A percentile compares a stretch with the other conserved stretches of the same genome.
These are phyloP conservation scores for Odiellus spinosus DNA, from an alignment of 2,888 invertebrate genomes.

Conservation along the genomic window DNA sequence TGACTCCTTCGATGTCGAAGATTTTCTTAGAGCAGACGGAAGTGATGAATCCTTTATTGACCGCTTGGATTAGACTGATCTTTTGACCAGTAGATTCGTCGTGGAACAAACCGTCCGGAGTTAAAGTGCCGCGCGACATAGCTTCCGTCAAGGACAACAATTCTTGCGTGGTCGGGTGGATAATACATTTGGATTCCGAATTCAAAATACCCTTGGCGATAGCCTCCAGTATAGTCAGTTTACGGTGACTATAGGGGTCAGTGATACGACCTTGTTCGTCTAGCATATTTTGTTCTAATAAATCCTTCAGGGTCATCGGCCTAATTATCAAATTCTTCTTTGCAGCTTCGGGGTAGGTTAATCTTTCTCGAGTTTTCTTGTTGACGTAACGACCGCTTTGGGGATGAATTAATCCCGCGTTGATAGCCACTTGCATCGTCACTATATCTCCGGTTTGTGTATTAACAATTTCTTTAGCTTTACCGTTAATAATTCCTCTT, in stretches of 20 bases:
- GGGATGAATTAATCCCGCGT: conserved; percentile 57
- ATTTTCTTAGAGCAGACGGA: conserved; percentile 73
- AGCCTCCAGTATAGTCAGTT: conserved; percentile 65
- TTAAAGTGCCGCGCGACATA: conserved; percentile 58
- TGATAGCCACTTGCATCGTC: conserved; percentile 63
- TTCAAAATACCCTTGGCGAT: conserved; percentile 75
- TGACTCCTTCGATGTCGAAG: conserved; percentile 69
- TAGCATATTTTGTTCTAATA: conserved; percentile 57
- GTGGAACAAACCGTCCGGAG: conserved; percentile 53
- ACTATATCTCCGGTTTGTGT: conserved; percentile 60
- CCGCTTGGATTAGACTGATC: conserved; percentile 66
- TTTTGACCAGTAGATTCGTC: conserved; percentile 56
- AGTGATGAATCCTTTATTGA: conserved; percentile 54
- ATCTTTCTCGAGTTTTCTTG: conserved; percentile 51
- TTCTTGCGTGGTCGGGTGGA: conserved; percentile 60
- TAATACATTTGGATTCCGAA: conserved; percentile 63
- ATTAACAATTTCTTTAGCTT: conserved; percentile 68
- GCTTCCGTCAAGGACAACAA: conserved; percentile 72
- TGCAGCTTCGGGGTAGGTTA: conserved; percentile 67
- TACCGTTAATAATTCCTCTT: conserved; percentile 58
- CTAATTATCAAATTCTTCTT: conserved; percentile 61
- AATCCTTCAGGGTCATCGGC: conserved; percentile 81
- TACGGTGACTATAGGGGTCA: conserved; percentile 60
- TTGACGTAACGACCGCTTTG: conserved; percentile 68
- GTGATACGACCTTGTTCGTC: conserved; percentile 58